Base-by-base conservation (phyloP, 2,113 vertebrate genomes). In the Vicugna pacos region DNA sequence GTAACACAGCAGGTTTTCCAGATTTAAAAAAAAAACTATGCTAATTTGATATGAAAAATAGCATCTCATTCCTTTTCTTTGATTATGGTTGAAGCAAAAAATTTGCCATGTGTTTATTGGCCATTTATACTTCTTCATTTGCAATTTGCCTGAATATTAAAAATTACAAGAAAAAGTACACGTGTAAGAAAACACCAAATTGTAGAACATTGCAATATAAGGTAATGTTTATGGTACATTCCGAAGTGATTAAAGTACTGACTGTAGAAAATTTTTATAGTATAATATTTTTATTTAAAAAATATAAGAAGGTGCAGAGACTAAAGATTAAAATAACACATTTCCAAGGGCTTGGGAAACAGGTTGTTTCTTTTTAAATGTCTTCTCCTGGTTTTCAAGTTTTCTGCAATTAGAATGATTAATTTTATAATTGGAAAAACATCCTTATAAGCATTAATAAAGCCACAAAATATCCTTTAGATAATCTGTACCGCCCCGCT, bases 61-160 rank as follows among this genome's bases (percentile, higher is more conserved):
- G 0, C 52, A 76, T 30, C 69, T 42, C 58, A 35, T 84, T 94
- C 26, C 30, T 93, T 56, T 58, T 30, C n/a, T 95, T 93, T 84
- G 89, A 67, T 87, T 84, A 46, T 65, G 73, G 22, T 62, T 26
- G 72, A 92, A 60, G 58, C n/a, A 46, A 26, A 82, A 24, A 60
- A 24, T 62, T 95, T 93, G 84, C 52, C 69, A 65, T 89, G 30
- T 16, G 9, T 65, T 92, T 87, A 65, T 65, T 20, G 15, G 35
- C 38, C 54, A 76, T 88, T 96, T 76, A 46, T 89, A 83, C 96
- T 80, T 90, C 64, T 83, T 94, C n/a, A 52, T 91, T 64, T 88
- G 38, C 81, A 87, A 62, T 80, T 96, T 93, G 24, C 60, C 89
- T 56, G n/a, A 67, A 79, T 90, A 56, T 84, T 64, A 82, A 82